A percentile compares a stretch with the other conserved stretches of the same genome.
Conservation (phyloP, 1,140 invertebrate species). For the Oedothorax gibbosus region DNA sequence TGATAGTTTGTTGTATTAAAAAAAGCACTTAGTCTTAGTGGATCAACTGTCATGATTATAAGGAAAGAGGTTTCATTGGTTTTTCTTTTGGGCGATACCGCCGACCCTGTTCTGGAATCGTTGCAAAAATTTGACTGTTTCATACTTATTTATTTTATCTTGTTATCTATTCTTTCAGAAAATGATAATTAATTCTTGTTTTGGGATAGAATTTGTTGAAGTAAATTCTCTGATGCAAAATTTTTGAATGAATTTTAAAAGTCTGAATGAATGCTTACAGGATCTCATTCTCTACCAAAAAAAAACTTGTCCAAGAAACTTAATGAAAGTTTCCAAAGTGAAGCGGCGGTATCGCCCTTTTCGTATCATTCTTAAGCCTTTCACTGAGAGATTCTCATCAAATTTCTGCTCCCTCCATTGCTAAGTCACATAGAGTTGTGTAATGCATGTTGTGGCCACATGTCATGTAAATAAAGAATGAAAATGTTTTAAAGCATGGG, state of each 20-base stretch:
- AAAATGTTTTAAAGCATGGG: conserved; percentile 51
- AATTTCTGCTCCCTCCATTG: conserved; percentile 55
- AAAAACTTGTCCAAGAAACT: too few relatives aligned
- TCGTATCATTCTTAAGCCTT: conserved; percentile 15
- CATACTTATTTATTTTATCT: too few relatives aligned
- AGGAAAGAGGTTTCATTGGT: background rate
- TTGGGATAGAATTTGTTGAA: background rate
- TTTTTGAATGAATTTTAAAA: background rate
- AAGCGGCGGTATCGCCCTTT: too few relatives aligned
- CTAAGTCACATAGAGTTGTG: conserved; percentile 54
- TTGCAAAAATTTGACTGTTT: background rate
- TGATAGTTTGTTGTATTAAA: conserved; percentile 16
- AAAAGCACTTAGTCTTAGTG: conserved; percentile 51
- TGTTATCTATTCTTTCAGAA: too few relatives aligned
- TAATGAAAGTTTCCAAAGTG: too few relatives aligned
- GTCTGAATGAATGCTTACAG: too few relatives aligned
- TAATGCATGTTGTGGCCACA: conserved; percentile 54
- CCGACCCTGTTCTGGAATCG: background rate
- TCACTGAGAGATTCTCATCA: conserved; percentile 19
- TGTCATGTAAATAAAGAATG: conserved; percentile 60
- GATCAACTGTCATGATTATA: conserved; percentile 32
- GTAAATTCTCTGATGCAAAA: conserved; percentile 11
- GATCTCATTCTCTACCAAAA: too few relatives aligned
- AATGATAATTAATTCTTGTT: too few relatives aligned
- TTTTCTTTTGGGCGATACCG: background rate